Percentiles rank a stretch among this genome's conserved stretches.
phyloP scores from a whole-genome alignment of 2,113 vertebrate genomes.

The Pituophis catenifer region DNA sequence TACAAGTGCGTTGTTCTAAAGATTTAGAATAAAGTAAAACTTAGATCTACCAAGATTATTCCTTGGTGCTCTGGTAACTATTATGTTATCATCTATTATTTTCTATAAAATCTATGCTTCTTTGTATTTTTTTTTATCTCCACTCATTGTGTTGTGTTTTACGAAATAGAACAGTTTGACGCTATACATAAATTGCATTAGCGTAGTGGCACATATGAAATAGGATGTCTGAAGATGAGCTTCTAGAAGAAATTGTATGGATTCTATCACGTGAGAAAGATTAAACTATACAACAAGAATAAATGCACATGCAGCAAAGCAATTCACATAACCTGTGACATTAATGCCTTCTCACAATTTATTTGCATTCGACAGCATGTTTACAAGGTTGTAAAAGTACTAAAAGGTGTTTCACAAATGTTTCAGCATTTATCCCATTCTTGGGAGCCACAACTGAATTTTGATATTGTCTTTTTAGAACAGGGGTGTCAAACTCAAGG shows the following conservation, averaged over 20 bases:
- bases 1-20: neutral
- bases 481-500: too few species aligned
- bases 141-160: neutral
- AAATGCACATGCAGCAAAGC: neutral
- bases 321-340: neutral
- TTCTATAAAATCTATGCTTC: neutral
- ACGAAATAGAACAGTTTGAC: neutral
- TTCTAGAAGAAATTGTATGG: neutral
- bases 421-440: slow-evolving; percentile 19
- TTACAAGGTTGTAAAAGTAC: too few species aligned
- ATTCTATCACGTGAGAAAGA: slow-evolving; percentile 6
- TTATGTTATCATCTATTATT: neutral
- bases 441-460: slow-evolving; percentile 4
- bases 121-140: neutral
- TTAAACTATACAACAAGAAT: neutral
- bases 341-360: too few species aligned
- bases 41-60: neutral
- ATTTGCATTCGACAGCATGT: too few species aligned
- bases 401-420: slow-evolving; percentile 12
- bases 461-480: neutral
- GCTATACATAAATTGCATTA: neutral
- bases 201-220: neutral
- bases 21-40: neutral
- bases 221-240: neutral
- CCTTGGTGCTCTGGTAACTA: neutral